Conservation (phyloP, 2,888 invertebrate genomes). For the Notodonta ziczac region DNA sequence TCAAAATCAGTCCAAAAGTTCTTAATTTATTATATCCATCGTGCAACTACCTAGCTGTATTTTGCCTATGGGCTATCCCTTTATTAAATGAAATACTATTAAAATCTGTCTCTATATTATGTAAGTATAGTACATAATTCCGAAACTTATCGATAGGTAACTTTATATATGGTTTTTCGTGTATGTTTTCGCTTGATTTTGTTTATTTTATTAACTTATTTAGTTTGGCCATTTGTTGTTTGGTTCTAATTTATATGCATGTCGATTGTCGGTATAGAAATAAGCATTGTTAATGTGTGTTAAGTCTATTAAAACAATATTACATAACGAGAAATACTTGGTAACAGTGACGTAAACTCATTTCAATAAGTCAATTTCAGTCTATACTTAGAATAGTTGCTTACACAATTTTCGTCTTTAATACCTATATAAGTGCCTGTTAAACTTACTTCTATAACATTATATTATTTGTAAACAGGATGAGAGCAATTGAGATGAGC, state of each 20-base stretch:
- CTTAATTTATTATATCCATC: not conserved
- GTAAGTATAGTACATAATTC: slow-evolving; percentile 19
- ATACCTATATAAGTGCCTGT: slow-evolving; percentile 11
- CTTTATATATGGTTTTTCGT: slow-evolving; percentile 50
- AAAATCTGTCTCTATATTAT: not conserved
- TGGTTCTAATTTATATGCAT: slow-evolving; percentile 69
- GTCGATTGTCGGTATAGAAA: slow-evolving; percentile 56
- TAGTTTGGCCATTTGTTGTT: slow-evolving; percentile 65
- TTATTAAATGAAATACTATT: not conserved
- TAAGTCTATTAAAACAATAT: slow-evolving; percentile 37
- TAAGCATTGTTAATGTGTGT: slow-evolving; percentile 58
- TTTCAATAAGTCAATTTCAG: slow-evolving; percentile 52
- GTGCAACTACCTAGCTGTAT: no score
- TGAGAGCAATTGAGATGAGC: no score
- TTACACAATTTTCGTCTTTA: slow-evolving; percentile 20
- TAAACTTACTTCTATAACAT: not conserved
- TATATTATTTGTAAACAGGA: no score
- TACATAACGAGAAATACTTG: slow-evolving; percentile 26
- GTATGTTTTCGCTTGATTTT: slow-evolving; percentile 69
- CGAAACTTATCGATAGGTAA: slow-evolving; percentile 16
- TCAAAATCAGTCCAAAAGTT: not conserved
- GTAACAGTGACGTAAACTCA: slow-evolving; percentile 34
- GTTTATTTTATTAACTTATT: slow-evolving; percentile 75
- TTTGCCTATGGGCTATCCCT: no score
- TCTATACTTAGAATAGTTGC: slow-evolving; percentile 35